A percentile compares a stretch with the other conserved stretches of the same genome.
Evolutionary conservation across 2,113 vertebrate species (phyloP).

Genomic region (Sialia sialis): DNA sequence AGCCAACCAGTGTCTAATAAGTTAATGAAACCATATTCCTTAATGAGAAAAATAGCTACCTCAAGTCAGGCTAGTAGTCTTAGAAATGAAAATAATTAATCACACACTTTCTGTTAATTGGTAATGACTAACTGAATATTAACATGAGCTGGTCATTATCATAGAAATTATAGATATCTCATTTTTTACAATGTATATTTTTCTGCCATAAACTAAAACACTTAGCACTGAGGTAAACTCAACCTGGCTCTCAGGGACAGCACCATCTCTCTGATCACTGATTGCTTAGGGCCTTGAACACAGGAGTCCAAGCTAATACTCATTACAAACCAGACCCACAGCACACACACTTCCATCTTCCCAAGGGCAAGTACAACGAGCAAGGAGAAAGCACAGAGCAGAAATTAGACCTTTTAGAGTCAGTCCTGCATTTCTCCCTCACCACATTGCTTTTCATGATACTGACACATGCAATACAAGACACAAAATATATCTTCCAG

Average conservation of each 20-base stretch:
- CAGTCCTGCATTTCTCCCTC: neutral
- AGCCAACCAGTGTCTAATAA: slow-evolving; percentile 9
- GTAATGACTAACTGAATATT: neutral
- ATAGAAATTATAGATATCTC: neutral
- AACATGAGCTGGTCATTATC: neutral
- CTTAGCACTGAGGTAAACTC: neutral
- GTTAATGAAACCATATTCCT: slow-evolving; percentile 36
- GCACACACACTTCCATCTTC: neutral
- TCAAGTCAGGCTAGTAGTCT: neutral
- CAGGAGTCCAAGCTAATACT: neutral
- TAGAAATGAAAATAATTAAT: slow-evolving; percentile 48
- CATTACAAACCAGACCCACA: neutral
- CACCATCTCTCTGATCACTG: neutral
- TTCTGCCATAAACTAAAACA: neutral
- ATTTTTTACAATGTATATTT: neutral
- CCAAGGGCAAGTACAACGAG: neutral
- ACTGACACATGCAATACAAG: neutral
- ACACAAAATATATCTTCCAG: neutral
- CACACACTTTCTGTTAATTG: slow-evolving; percentile 43
- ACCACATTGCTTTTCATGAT: fast-evolving
- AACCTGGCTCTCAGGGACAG: neutral
- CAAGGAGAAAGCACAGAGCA: neutral
- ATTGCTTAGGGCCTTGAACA: neutral
- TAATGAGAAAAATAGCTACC: slow-evolving; percentile 53
- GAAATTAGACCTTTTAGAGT: neutral